phyloP scores from a whole-genome alignment of 2,113 vertebrate species.

The Ploceus nigricollis region DNA sequence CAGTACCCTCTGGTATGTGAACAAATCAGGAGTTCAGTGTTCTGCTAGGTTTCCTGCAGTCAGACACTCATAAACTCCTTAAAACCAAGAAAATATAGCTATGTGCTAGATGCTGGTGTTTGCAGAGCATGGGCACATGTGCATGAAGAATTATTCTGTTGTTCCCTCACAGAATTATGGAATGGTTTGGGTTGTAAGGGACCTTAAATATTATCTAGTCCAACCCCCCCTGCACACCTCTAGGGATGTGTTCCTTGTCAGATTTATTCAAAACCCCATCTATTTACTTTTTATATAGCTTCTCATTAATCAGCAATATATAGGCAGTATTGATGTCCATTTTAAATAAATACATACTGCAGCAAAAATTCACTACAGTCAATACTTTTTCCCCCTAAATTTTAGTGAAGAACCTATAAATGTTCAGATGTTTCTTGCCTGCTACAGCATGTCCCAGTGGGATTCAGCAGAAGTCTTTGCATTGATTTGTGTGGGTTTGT shows the following conservation, averaged over 20 bases:
- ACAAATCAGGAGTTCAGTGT: neutral
- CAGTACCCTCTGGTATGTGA: neutral
- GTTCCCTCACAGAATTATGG: neutral
- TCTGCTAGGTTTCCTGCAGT: neutral
- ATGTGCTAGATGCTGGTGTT: neutral
- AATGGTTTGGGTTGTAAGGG: neutral
- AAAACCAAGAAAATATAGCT: neutral
- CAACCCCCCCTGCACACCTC: neutral
- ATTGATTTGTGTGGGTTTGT: neutral
- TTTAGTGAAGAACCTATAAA: neutral
- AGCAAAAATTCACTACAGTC: neutral
- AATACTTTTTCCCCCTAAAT: neutral
- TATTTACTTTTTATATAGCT: neutral
- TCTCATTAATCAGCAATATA: neutral
- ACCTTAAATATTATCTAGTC: neutral
- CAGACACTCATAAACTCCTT: neutral
- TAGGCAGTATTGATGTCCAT: neutral
- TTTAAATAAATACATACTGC: neutral
- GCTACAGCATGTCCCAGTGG: neutral
- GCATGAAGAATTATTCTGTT: neutral
- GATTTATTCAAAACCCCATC: neutral
- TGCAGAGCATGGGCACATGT: neutral
- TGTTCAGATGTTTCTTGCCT: neutral
- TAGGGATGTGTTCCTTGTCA: neutral
- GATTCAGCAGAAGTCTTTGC: neutral